Evolutionary conservation across 1,140 invertebrate genomes (phyloP), one percentile per base, ranked within the genome.

Genomic region (Agrypnia vestita): DNA sequence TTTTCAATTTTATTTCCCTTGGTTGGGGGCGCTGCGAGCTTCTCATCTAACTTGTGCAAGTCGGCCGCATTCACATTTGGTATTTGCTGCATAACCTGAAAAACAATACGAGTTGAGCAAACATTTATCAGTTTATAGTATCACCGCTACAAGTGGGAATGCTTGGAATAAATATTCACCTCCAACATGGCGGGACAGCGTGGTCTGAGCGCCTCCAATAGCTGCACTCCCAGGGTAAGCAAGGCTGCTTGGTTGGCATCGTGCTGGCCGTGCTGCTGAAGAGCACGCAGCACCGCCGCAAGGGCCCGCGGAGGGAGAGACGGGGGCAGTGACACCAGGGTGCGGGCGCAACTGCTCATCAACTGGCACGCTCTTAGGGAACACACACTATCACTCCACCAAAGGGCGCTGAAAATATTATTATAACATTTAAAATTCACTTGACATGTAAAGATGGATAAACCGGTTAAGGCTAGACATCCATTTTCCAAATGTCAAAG

Each of bases 1-100:
- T 97, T 97, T 84, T 97, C 96, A 12, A 95, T 92, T 86, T 95
- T 95, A 84, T 93, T 93, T 19, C 94, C 94, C 84, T 93, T 94
- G 73, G 92, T 91, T 11, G 92, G 92, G 44, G 90, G 88, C 4
- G 92, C 91, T 10, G 94, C 87, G 85, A 97, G 92, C 86, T 95
- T 95, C 82, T 97, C 96, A 86, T 97, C 96, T 78, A 97, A 93
- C 76, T 94, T 92, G 80, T 95, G 94, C 56, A 96, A 86, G 86
- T 96, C 95, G 0, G 93, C 91, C 19, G 91, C 91, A 90, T 93
- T 95, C 9, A 94, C 92, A 53, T 93, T 94, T 0, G 95, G 95
- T 82, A 96, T 94, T 83, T 93, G 92, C 84, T 93, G 92, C 90
- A 95, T 91, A 1, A 95, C 91, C 82, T 90, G 84, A 49, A 49